Conservation (phyloP, 2,797 vertebrate genomes). For the Molothrus aeneus region DNA sequence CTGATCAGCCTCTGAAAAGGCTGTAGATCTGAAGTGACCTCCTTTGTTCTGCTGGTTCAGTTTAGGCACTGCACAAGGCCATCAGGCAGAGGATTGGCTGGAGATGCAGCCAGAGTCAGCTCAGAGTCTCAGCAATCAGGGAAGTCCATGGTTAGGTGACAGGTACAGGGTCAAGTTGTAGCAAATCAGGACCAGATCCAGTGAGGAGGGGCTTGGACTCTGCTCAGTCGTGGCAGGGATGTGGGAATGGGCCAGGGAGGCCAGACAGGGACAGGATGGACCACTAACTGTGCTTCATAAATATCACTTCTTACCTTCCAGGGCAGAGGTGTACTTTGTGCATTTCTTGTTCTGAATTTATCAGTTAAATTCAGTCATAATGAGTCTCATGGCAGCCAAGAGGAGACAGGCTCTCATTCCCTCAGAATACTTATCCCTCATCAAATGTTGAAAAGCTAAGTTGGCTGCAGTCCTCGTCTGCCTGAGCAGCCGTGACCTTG, state of each 20-base stretch:
- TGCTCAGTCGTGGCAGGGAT: no score
- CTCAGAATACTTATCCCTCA: not conserved
- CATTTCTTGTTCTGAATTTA: not conserved
- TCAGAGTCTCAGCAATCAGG: not conserved
- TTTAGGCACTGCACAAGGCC: not conserved
- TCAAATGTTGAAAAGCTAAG: not conserved
- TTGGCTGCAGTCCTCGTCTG: not conserved
- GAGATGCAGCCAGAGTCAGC: not conserved
- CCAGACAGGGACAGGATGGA: no score
- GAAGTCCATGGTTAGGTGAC: not conserved
- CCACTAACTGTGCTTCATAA: not conserved
- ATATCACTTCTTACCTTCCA: not conserved
- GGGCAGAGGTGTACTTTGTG: not conserved
- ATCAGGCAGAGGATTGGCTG: not conserved
- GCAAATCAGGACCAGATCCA: not conserved
- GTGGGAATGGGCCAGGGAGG: not conserved
- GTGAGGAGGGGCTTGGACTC: not conserved
- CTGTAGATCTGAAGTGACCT: not conserved
- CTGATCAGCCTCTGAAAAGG: not conserved
- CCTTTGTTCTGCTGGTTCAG: not conserved
- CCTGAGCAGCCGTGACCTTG: not conserved
- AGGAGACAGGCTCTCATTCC: not conserved
- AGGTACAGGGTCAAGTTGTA: not conserved
- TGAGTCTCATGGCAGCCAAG: not conserved
- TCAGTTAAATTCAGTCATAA: not conserved